Base-by-base conservation (phyloP, 2,888 invertebrate species). In the Oasisia sp. region DNA sequence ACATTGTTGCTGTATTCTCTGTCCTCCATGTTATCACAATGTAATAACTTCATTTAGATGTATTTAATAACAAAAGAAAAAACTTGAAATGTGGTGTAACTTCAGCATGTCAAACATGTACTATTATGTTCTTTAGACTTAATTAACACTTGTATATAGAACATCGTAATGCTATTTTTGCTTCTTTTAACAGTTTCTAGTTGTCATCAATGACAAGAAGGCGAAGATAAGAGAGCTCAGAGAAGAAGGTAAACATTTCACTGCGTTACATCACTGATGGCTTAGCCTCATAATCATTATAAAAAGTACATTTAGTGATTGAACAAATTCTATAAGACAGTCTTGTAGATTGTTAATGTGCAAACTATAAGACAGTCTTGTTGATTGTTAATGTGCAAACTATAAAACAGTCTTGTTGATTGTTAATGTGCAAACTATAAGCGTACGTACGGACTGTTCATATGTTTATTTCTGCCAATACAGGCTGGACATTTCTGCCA, bases 151-250 rank as follows among this genome's bases (percentile, higher is more conserved):
- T 38, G 32, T 90, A 14, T 90, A 74, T 32, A 8, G 14, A 44
- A 90, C 14, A 90, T 32, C 12, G 19, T 92, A 44, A n/a, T 89
- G n/a, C 32, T 27, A 58, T 91, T 91, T 12, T 38, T 92, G n/a
- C 89, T 32, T 92, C 91, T 44, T 50, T 94, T 94, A 74, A 91
- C 94, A 95, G 95, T 95, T 95, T 94, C 94, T 94, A 38, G 93
- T 94, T 56, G 94, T 95, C 0, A 92, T 95, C 38, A 95, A 95
- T 93, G 95, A 95, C 93, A 95, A 95, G 92, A 95, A 95, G 91
- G 94, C 95, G 74, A 95, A 95, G 91, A 95, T 95, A 14, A 93
- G 94, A 91, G 92, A 94, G 89, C 93, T 95, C 3, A 94, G 94
- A 93, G 92, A 94, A 92, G 93, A 95, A 92, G 92, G 94, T 94